Evolutionary conservation across 2,113 vertebrate genomes (phyloP), one percentile per base, ranked within the genome.

Genomic region (Tricholaema leucomelas): DNA sequence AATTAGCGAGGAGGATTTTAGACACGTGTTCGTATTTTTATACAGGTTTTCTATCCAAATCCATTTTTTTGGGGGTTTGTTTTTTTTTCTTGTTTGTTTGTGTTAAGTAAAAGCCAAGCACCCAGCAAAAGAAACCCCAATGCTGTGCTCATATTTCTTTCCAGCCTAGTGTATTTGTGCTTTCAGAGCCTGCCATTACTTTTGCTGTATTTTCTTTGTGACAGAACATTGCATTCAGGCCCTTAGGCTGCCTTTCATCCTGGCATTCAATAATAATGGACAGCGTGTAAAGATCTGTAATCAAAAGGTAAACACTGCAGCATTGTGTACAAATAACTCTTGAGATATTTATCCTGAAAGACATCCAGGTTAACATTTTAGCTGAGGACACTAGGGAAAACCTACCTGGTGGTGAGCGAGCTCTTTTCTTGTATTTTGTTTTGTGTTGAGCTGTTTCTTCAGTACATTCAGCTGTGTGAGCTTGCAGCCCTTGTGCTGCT

Each of bases 151-250:
- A 1, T 28, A 8, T 50, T 88, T 92, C 67, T 67, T 95, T 86
- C 82, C 83, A 93, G 30, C 63, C 48, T 59, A 54, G 48, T 52
- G 24, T 69, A 79, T 88, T 56, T 92, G 46, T 83, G 3, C 50
- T 90, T 92, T 92, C 78, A 92, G 81, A 75, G 28, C 50, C 85
- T 95, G 58, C 78, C 70, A 84, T 96, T 64, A 88, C n/a, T 83
- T 97, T n/a, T 48, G 78, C 72, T 88, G 44, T 94, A 44, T 97
- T 97, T 97, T 96, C 89, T 96, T 93, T 95, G 81, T 95, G 84
- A 91, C 87, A 95, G 63, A 87, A 91, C 58, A 67, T 65, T 73
- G 82, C 77, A 78, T 85, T 67, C 69, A 92, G 66, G 42, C 67
- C 96, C 96, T 92, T 87, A 92, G 89, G 78, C 93, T 92, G 64